Conservation (phyloP, 2,888 invertebrate genomes). For the Cerceris rybyensis region DNA sequence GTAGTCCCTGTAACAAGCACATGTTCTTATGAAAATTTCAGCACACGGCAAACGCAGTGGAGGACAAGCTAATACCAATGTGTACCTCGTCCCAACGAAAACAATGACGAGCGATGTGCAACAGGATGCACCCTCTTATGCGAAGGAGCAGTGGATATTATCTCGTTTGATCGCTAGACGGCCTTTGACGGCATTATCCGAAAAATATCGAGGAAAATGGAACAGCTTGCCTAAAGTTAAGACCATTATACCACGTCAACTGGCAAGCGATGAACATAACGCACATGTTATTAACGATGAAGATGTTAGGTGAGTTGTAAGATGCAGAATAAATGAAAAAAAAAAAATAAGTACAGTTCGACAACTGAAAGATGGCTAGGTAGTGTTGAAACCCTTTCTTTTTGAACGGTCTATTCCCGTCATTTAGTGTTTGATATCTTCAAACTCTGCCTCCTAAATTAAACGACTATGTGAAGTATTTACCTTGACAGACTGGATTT, state of each 20-base stretch:
- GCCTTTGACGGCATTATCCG: constrained; percentile 46
- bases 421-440: too few species aligned
- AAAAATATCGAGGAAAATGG: constrained; percentile 57
- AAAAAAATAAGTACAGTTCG: too few species aligned
- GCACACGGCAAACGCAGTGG: constrained; percentile 86
- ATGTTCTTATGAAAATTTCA: constrained; percentile 75
- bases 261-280: constrained; percentile 35
- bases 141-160: constrained; percentile 62
- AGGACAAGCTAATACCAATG: constrained; percentile 17
- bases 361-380: too few species aligned
- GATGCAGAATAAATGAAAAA: neutral
- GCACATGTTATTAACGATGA: constrained; percentile 27
- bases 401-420: too few species aligned
- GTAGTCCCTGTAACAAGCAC: neutral
- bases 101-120: constrained; percentile 28
- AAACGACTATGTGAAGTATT: too few species aligned
- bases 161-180: constrained; percentile 65
- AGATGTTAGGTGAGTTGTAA: constrained; percentile 31
- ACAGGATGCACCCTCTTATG: constrained; percentile 32
- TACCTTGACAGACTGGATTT: too few species aligned
- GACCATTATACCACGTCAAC: constrained; percentile 40
- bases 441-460: too few species aligned
- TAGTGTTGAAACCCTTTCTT: too few species aligned
- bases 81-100: constrained; percentile 39
- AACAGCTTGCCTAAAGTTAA: constrained; percentile 47